phyloP scores from a whole-genome alignment of 1,140 invertebrate species.

The Ephestia elutella region DNA sequence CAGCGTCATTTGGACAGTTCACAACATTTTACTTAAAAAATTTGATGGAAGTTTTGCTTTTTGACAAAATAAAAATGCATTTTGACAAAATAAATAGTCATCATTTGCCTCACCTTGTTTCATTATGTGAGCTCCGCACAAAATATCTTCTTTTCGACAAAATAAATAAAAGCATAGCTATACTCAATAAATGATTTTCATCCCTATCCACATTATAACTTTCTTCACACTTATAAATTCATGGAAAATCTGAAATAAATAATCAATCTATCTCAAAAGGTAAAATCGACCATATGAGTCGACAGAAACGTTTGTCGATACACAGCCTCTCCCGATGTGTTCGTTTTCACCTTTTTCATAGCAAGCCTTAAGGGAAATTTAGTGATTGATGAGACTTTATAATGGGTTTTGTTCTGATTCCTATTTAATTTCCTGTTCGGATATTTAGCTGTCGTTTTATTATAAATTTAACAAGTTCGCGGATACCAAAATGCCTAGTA shows the following conservation, averaged over 20 bases:
- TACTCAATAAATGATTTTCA: too few relatives aligned
- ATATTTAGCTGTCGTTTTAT: constrained; percentile 53
- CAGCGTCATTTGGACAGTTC: neutral
- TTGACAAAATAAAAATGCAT: too few relatives aligned
- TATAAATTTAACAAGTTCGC: constrained; percentile 31
- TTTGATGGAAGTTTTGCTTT: neutral
- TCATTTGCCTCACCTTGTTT: too few relatives aligned
- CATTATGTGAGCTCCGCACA: too few relatives aligned
- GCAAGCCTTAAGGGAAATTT: constrained; percentile 24
- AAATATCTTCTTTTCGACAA: too few relatives aligned
- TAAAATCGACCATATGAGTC: too few relatives aligned
- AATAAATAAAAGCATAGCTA: too few relatives aligned
- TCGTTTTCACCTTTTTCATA: constrained; percentile 25
- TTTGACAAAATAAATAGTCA: too few relatives aligned
- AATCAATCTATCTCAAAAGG: too few relatives aligned
- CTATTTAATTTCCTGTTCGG: constrained; percentile 61
- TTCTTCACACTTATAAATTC: too few relatives aligned
- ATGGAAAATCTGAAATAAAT: neutral
- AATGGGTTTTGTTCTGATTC: constrained; percentile 53
- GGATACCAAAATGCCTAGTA: constrained; percentile 7
- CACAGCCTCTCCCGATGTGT: constrained; percentile 13
- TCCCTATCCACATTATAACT: too few relatives aligned
- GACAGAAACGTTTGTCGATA: constrained; percentile 10
- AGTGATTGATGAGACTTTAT: constrained; percentile 58
- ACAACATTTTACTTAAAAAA: neutral